Percentiles rank a stretch among this genome's conserved stretches.
Evolutionary conservation across 2,113 vertebrate genomes (phyloP).

Genomic region (Pagrus major): DNA sequence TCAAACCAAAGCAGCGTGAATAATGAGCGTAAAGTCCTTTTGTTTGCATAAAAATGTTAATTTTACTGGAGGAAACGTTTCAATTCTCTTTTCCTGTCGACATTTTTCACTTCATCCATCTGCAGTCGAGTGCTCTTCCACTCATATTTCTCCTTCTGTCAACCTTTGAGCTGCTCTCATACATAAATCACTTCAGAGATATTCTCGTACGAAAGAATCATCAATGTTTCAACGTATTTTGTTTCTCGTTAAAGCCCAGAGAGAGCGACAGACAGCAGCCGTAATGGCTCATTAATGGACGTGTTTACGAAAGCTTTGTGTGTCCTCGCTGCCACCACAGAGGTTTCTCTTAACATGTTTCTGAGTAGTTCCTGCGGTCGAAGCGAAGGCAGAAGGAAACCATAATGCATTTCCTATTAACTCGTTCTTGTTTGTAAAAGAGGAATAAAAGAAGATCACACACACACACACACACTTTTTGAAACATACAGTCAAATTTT

Average conservation of each 20-base stretch:
- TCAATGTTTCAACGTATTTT: slow-evolving; percentile 21
- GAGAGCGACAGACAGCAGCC: slow-evolving; percentile 22
- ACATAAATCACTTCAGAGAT: slow-evolving; percentile 3
- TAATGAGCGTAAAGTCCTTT: background rate
- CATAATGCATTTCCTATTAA: slow-evolving; percentile 42
- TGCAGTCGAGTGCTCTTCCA: background rate
- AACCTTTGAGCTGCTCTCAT: background rate
- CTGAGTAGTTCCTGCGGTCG: slow-evolving; percentile 52
- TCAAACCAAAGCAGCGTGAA: background rate
- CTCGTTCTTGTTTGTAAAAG: too few relatives aligned
- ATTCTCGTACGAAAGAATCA: slow-evolving; percentile 15
- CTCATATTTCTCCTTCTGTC: background rate
- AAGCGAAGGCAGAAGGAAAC: slow-evolving; percentile 18
- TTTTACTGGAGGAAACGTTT: background rate
- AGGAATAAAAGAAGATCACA: too few relatives aligned
- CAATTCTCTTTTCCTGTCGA: too few relatives aligned
- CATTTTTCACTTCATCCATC: background rate
- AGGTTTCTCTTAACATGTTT: slow-evolving; percentile 50
- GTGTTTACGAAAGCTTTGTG: background rate
- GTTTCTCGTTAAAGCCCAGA: background rate
- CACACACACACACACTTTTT: background rate
- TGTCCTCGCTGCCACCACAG: background rate
- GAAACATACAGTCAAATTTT: slow-evolving; percentile 51
- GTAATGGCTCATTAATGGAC: slow-evolving; percentile 31
- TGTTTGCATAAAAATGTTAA: background rate